phyloP scores from a whole-genome alignment of 2,888 invertebrate genomes.

The Stramonita haemastoma region DNA sequence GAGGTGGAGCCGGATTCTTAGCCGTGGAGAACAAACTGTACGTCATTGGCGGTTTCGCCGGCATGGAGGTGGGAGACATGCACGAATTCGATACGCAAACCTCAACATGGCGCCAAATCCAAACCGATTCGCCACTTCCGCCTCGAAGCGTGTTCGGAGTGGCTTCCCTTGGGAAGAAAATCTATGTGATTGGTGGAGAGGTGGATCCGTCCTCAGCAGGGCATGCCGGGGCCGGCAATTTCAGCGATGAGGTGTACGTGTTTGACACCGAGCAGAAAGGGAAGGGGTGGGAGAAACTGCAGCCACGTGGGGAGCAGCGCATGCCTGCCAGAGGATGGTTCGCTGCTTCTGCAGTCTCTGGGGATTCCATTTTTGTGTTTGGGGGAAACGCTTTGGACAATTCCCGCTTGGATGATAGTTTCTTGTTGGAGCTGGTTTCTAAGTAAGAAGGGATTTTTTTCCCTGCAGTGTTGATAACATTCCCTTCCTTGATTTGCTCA shows the following conservation, averaged over 20 bases:
- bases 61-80: slow-evolving; percentile 51
- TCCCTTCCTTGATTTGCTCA: too few relatives aligned
- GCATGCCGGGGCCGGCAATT: slow-evolving; percentile 53
- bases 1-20: slow-evolving; percentile 52
- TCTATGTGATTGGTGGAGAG: slow-evolving; percentile 52
- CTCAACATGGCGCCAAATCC: slow-evolving; percentile 48
- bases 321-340: slow-evolving; percentile 50
- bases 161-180: slow-evolving; percentile 38
- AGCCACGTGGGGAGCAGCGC: slow-evolving; percentile 24
- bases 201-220: slow-evolving; percentile 49
- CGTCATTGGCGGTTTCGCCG: slow-evolving; percentile 53
- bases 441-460: too few relatives aligned
- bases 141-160: slow-evolving; percentile 55
- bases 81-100: slow-evolving; percentile 47
- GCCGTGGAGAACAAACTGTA: slow-evolving; percentile 45
- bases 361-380: slow-evolving; percentile 43
- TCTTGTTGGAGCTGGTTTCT: slow-evolving; percentile 36
- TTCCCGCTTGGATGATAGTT: slow-evolving; percentile 45
- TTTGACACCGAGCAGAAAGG: slow-evolving; percentile 36
- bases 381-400: slow-evolving; percentile 49
- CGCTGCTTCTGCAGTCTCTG: slow-evolving; percentile 36
- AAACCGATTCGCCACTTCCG: slow-evolving; percentile 41
- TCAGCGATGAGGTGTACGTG: slow-evolving; percentile 50
- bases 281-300: slow-evolving; percentile 43
- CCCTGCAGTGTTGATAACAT: too few relatives aligned